Base-by-base conservation (phyloP, 2,797 vertebrate genomes). In the Vespertilio murinus region DNA sequence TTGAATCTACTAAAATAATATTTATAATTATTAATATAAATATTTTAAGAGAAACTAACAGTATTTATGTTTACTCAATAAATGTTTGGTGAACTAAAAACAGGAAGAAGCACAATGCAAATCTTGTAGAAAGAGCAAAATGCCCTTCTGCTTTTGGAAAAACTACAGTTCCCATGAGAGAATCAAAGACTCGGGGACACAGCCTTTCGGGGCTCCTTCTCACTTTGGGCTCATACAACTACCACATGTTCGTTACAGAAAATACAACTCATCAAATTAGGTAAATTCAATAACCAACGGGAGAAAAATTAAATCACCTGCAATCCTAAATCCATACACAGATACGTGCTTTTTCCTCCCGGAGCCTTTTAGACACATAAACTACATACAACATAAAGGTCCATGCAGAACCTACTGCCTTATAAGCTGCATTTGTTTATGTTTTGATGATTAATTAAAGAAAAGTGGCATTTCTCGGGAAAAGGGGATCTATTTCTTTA, bases 31-130 rank as follows among this genome's bases (percentile, higher is more conserved):
- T 64, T 71, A 49, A 88, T 69, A 73, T 22, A 94, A 73, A 30
- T 64, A 88, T 90, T 88, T 95, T 74, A 73, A 95, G 38, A 93
- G 78, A 91, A 78, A 82, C 17, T 64, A 92, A 54, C 11, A 88
- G 47, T 65, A 96, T 77, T 73, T 74, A 84, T 45, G 87, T 30
- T 90, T 84, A 93, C 30, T 92, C 6, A 33, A 38, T 77, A 59
- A 71, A 80, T 79, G 42, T 89, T 88, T 94, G 67, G 20, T 97
- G 52, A 94, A 79, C 8, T 86, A 61, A 42, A 90, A 93, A 86
- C 45, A 93, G 78, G 8, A 69, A 81, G 70, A 69, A 81, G 65
- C 8, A 92, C 25, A 86, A 70, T 49, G 92, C 23, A 67, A 82
- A 71, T 83, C 84, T 52, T 71, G 8, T 33, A 87, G 7, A 40